Evolutionary conservation across 2,888 invertebrate genomes (phyloP).

Genomic region (Microdon myrmicae): DNA sequence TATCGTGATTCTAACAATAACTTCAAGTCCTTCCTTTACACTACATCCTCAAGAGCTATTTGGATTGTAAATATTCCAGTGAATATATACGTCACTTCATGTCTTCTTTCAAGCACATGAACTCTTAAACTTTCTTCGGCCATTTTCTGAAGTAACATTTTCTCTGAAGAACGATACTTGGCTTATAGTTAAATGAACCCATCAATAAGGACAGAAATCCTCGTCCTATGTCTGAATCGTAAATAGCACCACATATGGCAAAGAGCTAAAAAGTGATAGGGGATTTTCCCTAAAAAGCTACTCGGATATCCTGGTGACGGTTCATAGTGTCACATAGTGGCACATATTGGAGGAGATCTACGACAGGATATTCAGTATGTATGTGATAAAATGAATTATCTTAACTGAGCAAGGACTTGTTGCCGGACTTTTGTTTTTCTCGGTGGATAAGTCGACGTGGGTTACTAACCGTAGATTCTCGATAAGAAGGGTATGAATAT

Average conservation of each 20-base stretch:
- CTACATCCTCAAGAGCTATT: no score
- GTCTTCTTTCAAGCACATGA: no score
- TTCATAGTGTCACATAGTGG: no score
- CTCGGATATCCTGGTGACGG: not conserved
- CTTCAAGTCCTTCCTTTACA: no score
- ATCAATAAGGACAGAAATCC: conserved; percentile 10
- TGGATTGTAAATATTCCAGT: no score
- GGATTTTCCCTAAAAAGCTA: conserved; percentile 10
- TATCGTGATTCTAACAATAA: no score
- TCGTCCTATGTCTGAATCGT: no score
- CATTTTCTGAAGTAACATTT: no score
- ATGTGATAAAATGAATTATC: conserved; percentile 6
- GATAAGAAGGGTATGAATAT: conserved; percentile 6
- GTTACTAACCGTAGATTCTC: conserved; percentile 1
- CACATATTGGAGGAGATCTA: not conserved
- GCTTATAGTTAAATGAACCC: no score
- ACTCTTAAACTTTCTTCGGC: no score
- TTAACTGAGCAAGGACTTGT: conserved; percentile 8
- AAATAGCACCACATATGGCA: not conserved
- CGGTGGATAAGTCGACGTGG: not conserved
- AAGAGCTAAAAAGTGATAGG: not conserved
- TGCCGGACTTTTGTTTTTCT: conserved; percentile 13
- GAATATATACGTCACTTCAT: no score
- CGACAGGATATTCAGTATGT: not conserved
- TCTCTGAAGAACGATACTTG: no score